Conservation (phyloP, 2,113 vertebrate species). For the Donacobius atricapilla region DNA sequence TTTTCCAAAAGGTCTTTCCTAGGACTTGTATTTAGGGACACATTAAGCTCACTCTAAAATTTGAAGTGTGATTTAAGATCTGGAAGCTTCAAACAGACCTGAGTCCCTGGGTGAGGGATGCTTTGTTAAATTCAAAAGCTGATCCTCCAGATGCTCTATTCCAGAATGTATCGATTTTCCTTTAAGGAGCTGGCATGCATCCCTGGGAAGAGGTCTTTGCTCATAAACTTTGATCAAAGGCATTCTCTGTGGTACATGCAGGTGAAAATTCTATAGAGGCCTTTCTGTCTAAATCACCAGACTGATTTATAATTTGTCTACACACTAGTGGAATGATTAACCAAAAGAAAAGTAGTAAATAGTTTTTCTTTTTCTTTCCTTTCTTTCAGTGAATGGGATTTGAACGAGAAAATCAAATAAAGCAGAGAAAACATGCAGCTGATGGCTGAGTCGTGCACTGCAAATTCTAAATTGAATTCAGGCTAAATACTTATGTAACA, state of each 20-base stretch:
- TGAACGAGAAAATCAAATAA: background rate
- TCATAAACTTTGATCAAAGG: conserved; percentile 17
- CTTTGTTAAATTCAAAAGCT: conserved; percentile 7
- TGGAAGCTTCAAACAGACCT: background rate
- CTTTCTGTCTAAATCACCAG: background rate
- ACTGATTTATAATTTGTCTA: background rate
- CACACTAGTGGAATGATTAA: background rate
- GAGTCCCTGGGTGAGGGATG: background rate
- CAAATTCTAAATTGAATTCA: background rate
- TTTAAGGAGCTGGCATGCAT: background rate
- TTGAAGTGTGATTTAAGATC: background rate
- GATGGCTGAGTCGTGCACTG: background rate
- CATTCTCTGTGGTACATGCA: background rate
- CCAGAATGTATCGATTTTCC: background rate
- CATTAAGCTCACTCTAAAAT: background rate
- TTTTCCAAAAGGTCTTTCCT: background rate
- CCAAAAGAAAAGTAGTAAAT: background rate
- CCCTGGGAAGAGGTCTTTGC: background rate
- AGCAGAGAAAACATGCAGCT: background rate
- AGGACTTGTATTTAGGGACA: background rate
- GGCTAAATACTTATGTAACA: background rate
- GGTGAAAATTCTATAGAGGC: background rate
- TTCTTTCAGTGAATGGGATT: background rate
- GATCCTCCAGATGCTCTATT: conserved; percentile 2
- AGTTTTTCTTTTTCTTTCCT: background rate